Conservation (phyloP, 2,888 invertebrate genomes). For the Busseola fusca region DNA sequence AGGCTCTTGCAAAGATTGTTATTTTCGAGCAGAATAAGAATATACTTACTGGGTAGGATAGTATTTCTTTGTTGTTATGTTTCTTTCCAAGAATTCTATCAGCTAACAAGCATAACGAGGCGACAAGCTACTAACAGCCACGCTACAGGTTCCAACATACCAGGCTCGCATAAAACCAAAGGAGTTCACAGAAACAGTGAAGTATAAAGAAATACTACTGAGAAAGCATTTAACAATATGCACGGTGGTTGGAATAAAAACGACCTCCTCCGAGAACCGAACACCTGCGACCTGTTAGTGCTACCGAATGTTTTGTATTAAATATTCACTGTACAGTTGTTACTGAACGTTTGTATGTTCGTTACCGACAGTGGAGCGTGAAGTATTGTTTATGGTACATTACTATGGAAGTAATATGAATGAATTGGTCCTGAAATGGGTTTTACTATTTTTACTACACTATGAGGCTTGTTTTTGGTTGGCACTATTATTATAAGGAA, state of each 20-base stretch:
- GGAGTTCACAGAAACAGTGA: conserved; percentile 34
- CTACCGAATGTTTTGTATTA: conserved; percentile 42
- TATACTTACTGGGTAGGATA: not conserved
- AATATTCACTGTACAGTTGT: conserved; percentile 42
- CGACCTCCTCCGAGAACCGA: conserved; percentile 31
- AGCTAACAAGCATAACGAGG: conserved; percentile 5
- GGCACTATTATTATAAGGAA: not conserved
- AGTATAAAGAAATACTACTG: conserved; percentile 38
- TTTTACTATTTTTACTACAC: not conserved
- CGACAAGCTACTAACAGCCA: not conserved
- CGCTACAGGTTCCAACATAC: conserved; percentile 17
- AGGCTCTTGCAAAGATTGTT: not conserved
- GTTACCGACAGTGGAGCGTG: conserved; percentile 18
- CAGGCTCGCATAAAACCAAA: conserved; percentile 32
- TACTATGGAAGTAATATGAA: conserved; percentile 19
- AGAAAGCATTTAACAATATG: conserved; percentile 37
- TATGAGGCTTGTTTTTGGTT: not conserved
- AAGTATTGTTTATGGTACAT: conserved; percentile 33
- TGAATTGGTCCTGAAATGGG: conserved; percentile 15
- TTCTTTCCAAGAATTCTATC: conserved; percentile 10
- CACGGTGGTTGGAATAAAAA: conserved; percentile 40
- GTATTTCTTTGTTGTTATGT: not conserved
- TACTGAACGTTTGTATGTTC: conserved; percentile 22
- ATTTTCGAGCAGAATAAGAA: not conserved
- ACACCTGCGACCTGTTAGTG: conserved; percentile 45